Conservation (phyloP, 1,140 invertebrate genomes). For the Anagrus nilaparvatae region DNA sequence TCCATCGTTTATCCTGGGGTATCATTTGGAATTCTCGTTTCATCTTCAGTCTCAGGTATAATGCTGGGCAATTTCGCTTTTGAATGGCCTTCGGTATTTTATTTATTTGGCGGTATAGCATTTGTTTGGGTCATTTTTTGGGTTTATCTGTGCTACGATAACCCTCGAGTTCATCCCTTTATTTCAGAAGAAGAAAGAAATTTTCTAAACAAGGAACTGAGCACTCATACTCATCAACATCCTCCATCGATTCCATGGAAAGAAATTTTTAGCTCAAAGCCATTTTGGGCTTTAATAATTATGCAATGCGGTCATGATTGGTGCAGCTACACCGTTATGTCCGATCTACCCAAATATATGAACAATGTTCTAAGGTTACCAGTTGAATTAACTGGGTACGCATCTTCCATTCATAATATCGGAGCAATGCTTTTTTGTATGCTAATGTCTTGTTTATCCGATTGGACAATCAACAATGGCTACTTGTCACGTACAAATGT, state of each 20-base stretch:
- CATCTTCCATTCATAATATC: slow-evolving; percentile 61
- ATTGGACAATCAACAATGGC: slow-evolving; percentile 51
- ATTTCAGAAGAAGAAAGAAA: slow-evolving; percentile 70
- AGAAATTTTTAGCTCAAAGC: slow-evolving; percentile 61
- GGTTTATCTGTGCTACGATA: slow-evolving; percentile 61
- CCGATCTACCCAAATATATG: slow-evolving; percentile 88
- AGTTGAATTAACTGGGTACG: slow-evolving; percentile 58
- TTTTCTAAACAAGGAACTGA: slow-evolving; percentile 58
- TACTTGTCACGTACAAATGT: slow-evolving; percentile 50
- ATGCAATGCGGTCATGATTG: slow-evolving; percentile 84
- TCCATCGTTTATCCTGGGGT: slow-evolving; percentile 64
- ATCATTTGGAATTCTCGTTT: slow-evolving; percentile 66
- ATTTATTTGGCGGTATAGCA: slow-evolving; percentile 68
- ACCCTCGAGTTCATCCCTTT: slow-evolving; percentile 70
- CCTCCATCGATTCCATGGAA: slow-evolving; percentile 59
- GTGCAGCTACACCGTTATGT: slow-evolving; percentile 90
- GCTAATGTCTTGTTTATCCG: slow-evolving; percentile 54
- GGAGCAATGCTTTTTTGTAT: slow-evolving; percentile 66
- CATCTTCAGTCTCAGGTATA: slow-evolving; percentile 61
- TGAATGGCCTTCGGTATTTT: slow-evolving; percentile 70
- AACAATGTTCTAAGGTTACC: slow-evolving; percentile 75
- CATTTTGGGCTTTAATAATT: slow-evolving; percentile 61
- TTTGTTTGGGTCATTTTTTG: slow-evolving; percentile 65
- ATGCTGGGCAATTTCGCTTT: slow-evolving; percentile 54
- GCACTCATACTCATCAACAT: slow-evolving; percentile 42